Evolutionary conservation across 2,888 invertebrate genomes (phyloP), one percentile per base, ranked within the genome.

Genomic region (Zygaena filipendulae): DNA sequence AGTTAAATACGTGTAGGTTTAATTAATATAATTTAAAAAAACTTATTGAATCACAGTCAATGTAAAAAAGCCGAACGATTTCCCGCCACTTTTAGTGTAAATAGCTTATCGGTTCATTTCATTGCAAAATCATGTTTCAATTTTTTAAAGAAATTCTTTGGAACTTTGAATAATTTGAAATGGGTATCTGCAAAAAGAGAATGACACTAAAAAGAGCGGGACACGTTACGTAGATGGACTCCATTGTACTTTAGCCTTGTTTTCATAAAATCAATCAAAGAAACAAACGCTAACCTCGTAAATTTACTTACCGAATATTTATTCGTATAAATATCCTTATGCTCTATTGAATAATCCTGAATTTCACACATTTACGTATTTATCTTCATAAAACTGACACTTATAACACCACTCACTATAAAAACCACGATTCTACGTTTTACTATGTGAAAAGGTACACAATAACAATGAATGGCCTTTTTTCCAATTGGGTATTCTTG

Each of bases 331-430:
- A 83, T 83, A 81, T 85, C 83, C 77, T 82, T 82, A 75, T 84
- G 87, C 82, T 85, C 82, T 60, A 81, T 67, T 49, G 84, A 82
- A 81, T 82, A 87, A 82, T 85, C 86, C 82, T 84, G 82, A 74
- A 87, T 82, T 82, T 87, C 84, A 77, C 84, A 85, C 85, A 85
- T 87, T 72, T 81, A 80, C 68, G 74, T 59, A 63, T 66, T 67
- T 72, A 72, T 58, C 56, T 59, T 67, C 72, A 74, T 72, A 56
- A 69, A 59, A 72, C 69, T 74, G 72, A 69, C 72, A 77, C 67
- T 71, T 70, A 70, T 64, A 64, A 72, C 70, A 75, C 77, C 75
- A 75, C 74, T 74, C 79, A 74, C 75, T 75, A 64, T 67, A 64
- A 59, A 74, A 72, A 68, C 74, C 70, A 74, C 74, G 67, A 67